Percentiles rank a stretch among this genome's conserved stretches.
These are phyloP conservation scores for Cyprinodon variegatus DNA, from an alignment of 2,113 vertebrate genomes.

Conservation along the genomic window DNA sequence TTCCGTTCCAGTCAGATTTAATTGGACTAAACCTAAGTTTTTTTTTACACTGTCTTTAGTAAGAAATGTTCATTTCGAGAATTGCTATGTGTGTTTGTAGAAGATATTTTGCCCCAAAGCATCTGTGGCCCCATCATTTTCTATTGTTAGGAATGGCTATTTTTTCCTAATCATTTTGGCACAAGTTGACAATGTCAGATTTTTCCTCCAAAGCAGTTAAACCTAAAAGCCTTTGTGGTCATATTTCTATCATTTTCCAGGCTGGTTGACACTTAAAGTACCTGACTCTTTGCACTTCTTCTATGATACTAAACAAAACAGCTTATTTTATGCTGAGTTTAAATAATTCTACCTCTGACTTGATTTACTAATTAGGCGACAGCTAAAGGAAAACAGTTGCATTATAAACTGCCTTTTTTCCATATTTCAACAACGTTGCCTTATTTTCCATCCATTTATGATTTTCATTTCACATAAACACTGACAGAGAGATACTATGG, in stretches of 20 bases:
- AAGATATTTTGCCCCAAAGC: background rate
- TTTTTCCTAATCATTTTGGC: background rate
- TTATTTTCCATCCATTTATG: too few relatives aligned
- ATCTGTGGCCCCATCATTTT: background rate
- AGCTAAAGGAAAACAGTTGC: background rate
- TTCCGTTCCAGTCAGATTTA: background rate
- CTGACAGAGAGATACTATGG: too few relatives aligned
- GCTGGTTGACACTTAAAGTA: too few relatives aligned
- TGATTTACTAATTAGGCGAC: background rate
- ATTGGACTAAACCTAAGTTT: background rate
- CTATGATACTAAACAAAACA: background rate
- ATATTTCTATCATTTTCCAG: too few relatives aligned
- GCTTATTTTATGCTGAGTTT: background rate
- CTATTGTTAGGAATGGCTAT: background rate
- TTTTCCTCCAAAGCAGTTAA: too few relatives aligned
- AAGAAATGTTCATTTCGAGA: conserved; percentile 1
- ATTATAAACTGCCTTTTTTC: background rate
- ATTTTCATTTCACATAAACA: too few relatives aligned
- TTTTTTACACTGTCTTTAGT: background rate
- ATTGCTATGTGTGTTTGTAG: background rate
- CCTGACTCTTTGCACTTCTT: background rate
- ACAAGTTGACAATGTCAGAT: background rate
- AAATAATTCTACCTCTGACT: background rate
- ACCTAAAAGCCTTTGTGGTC: too few relatives aligned
- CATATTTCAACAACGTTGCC: too few relatives aligned